Evolutionary conservation across 64 coral and sea anemone genomes (phyloP), one percentile per base, ranked within the genome.

Genomic region (Actinia equina): DNA sequence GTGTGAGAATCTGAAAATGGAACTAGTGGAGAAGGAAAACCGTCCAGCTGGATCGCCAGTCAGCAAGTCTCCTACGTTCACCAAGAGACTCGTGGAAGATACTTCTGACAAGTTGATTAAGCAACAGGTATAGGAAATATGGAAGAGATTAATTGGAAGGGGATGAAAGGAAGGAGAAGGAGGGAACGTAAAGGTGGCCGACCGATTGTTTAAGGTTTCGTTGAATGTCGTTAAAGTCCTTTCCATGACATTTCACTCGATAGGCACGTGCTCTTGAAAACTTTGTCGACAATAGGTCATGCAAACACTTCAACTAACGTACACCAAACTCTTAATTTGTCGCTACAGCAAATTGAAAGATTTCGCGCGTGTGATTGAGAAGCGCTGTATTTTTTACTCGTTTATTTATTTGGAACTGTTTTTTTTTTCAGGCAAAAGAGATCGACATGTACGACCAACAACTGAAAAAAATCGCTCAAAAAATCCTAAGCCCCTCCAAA

Each of bases 361-460:
- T 37, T 37, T 37, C 30, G 30, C 30, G 30, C 30, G 30, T 37
- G 30, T 37, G 30, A 37, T 37, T 37, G 30, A 37, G 30, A 37
- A 37, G 30, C 30, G 30, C 30, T 37, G 30, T 37, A 37, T 0
- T 37, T 37, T 37, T 37, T 37, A 37, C 30, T 37, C 30, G 2
- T 49, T 49, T 49, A 8, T 49, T 49, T 49, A 49, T 49, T 49
- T 49, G 4, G 46, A 49, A 49, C 30, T 37, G 30, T 37, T 37
- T 49, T 4, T 49, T 49, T 83, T 7, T 55, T 70, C 58, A 93
- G 79, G 91, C 88, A 53, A 93, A 93, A 86, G 91, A 90, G 7
- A 80, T 96, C 46, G 85, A 89, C 58, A 92, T 89, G 80, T 96
- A 96, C 46, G 94, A 96, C 88, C 87, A 84, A 70, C 94, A 96